Evolutionary conservation across 2,113 vertebrate genomes (phyloP), one percentile per base, ranked within the genome.

Genomic region (Anser brachyrhynchus): DNA sequence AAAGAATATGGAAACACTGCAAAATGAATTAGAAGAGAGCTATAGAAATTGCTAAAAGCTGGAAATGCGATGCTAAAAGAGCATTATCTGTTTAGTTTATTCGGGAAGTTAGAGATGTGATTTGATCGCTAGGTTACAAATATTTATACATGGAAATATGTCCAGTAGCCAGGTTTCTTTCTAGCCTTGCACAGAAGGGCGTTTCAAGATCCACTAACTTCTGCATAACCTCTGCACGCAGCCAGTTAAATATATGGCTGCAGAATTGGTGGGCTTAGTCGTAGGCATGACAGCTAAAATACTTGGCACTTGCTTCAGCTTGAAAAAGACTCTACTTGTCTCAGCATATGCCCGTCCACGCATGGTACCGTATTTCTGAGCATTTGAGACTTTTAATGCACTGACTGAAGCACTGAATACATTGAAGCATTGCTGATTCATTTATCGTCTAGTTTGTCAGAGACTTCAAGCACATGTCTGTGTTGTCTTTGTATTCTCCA

Each of bases 291-390:
- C 14, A 64, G 28, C 26, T 22, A 0, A 35, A 71, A 3, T 0
- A 11, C n/a, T 21, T 23, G 77, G 29, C 41, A 76, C n/a, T 33
- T 64, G 35, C 26, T 73, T 39, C 51, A 2, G 67, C 67, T 9
- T 35, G 29, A 6, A 19, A 2, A 65, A 16, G 71, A 0, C 37
- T 23, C 58, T 2, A 1, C 20, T n/a, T 8, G 43, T 16, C 33
- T 6, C 66, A 12, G 66, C 66, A 2, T 1, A 3, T 29, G 2
- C 84, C 73, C 65, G 6, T 2, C 75, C 41, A 0, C 4, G 2
- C 0, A 0, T 0, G 13, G 66, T 21, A 0, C 14, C 5, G 0
- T 2, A 4, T 52, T 61, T 21, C 57, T 1, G 6, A 5, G 43
- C 11, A 16, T 14, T 12, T 18, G 81, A 5, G 13, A 5, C 10